These are phyloP conservation scores for Coregonus sp. DNA, from an alignment of 2,797 vertebrate species.

Conservation along the genomic window DNA sequence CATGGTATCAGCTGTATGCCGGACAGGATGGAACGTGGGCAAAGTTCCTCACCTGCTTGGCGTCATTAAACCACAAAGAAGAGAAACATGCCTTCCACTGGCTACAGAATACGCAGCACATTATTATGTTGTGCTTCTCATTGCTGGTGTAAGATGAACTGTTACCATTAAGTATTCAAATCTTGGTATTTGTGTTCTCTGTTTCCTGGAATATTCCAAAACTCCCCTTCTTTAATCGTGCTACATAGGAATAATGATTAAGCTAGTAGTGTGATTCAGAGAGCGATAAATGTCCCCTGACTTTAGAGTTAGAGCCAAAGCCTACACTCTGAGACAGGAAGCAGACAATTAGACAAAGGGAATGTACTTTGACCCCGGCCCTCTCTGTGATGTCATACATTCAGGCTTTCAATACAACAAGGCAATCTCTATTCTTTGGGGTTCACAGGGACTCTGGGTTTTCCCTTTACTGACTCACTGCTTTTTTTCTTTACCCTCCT, in stretches of 20 bases:
- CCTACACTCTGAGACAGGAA: slow-evolving; percentile 2
- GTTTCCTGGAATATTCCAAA: background rate
- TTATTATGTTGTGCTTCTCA: no score
- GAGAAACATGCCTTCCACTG: background rate
- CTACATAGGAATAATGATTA: background rate
- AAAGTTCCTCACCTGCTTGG: background rate
- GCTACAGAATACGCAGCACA: background rate
- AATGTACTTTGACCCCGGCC: background rate
- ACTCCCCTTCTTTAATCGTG: background rate
- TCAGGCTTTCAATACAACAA: background rate
- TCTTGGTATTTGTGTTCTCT: no score
- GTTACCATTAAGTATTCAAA: background rate
- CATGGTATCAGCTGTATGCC: background rate
- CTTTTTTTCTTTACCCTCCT: background rate
- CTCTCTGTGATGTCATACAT: background rate
- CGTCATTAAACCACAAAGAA: background rate
- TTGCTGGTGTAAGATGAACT: background rate
- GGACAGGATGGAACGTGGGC: background rate
- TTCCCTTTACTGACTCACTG: background rate
- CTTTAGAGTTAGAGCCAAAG: background rate
- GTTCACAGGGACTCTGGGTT: background rate
- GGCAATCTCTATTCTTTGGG: background rate
- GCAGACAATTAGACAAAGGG: slow-evolving; percentile 7
- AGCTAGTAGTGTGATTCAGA: background rate
- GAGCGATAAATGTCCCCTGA: background rate